A percentile compares a stretch with the other conserved stretches of the same genome.
phyloP scores from a whole-genome alignment of 2,797 vertebrate species.

The Diglossa cyanea region DNA sequence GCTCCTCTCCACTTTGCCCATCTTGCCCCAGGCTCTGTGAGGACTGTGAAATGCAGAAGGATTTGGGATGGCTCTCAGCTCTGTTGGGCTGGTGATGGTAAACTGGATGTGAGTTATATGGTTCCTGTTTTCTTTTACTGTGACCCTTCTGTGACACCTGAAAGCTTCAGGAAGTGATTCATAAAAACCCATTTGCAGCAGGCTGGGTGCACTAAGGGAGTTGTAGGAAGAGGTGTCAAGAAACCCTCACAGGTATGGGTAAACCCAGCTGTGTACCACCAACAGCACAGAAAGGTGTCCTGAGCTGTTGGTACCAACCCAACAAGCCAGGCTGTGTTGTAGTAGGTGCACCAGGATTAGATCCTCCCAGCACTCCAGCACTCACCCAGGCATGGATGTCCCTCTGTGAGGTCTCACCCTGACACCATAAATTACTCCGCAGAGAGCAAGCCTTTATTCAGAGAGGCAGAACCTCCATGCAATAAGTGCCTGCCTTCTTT shows the following conservation, averaged over 20 bases:
- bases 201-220: not conserved
- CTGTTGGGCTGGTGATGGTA: not conserved
- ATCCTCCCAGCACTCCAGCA: accelerated
- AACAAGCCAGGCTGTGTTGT: not conserved
- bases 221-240: not conserved
- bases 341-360: not conserved
- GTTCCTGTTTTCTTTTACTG: not conserved
- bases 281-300: not conserved
- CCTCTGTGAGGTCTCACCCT: not conserved
- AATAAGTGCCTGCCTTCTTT: not conserved
- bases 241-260: not conserved
- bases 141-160: not conserved
- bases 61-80: not conserved
- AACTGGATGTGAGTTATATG: not conserved
- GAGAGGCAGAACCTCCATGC: not conserved
- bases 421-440: not conserved
- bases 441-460: not conserved
- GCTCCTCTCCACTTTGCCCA: not conserved
- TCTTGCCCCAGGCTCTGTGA: not conserved
- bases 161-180: not conserved
- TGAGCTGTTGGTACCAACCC: not conserved
- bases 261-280: not conserved
- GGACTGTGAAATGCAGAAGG: not conserved
- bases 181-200: not conserved
- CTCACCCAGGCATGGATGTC: not conserved